These are phyloP conservation scores for Dascillus cervinus DNA, from an alignment of 2,888 invertebrate species.

Conservation along the genomic window DNA sequence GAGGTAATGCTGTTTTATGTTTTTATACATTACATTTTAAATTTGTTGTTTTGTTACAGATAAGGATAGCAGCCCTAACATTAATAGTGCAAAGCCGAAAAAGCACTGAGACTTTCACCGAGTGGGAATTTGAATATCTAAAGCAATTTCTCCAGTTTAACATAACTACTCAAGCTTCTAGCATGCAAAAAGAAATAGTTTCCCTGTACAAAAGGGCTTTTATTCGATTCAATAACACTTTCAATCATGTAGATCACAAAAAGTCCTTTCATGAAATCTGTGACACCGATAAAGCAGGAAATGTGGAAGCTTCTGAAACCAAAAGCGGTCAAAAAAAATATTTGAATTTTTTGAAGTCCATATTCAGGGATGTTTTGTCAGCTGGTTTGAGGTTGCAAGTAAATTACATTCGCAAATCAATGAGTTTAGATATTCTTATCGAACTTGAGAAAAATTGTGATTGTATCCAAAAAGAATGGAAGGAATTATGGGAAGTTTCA, in stretches of 20 bases:
- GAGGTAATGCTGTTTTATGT: no score
- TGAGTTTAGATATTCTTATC: slow-evolving; percentile 50
- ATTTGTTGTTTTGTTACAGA: slow-evolving; percentile 45
- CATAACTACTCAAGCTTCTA: slow-evolving; percentile 59
- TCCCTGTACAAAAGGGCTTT: slow-evolving; percentile 64
- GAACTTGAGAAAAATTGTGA: slow-evolving; percentile 23
- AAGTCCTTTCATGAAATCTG: neutral
- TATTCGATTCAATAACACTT: slow-evolving; percentile 42
- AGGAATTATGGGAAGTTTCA: slow-evolving; percentile 22
- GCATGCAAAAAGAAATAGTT: slow-evolving; percentile 61
- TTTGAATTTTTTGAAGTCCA: slow-evolving; percentile 26
- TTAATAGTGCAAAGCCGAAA: slow-evolving; percentile 67
- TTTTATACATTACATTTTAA: no score
- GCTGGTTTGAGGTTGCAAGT: slow-evolving; percentile 52
- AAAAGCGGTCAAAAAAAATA: neutral
- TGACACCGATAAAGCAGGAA: neutral
- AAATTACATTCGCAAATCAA: slow-evolving; percentile 53
- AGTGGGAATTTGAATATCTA: slow-evolving; percentile 56
- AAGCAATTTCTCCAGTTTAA: slow-evolving; percentile 59
- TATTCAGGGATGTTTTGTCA: slow-evolving; percentile 35
- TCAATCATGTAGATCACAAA: neutral
- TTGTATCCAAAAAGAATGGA: slow-evolving; percentile 29
- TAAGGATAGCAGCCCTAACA: slow-evolving; percentile 59
- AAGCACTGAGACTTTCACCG: slow-evolving; percentile 57
- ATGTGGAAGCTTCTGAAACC: neutral